These are phyloP conservation scores for Rhynchomys soricoides DNA, from an alignment of 2,113 vertebrate genomes.

Conservation along the genomic window DNA sequence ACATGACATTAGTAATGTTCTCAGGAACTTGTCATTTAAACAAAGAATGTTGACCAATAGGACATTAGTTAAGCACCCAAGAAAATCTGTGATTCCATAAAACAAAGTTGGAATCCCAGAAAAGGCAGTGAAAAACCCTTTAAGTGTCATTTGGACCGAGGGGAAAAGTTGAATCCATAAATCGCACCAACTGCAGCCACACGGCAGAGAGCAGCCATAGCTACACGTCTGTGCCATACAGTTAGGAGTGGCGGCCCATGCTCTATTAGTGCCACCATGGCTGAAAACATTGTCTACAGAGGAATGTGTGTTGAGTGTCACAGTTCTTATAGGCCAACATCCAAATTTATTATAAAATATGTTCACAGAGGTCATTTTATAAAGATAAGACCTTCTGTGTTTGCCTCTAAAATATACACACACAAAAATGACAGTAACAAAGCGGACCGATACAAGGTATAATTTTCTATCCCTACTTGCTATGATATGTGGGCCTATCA, in stretches of 20 bases:
- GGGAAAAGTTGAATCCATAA: not conserved
- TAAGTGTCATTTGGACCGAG: not conserved
- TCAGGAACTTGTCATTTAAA: conserved; percentile 22
- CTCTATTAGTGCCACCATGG: not conserved
- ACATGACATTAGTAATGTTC: not conserved
- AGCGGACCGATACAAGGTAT: not conserved
- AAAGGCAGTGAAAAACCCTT: not conserved
- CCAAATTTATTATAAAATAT: conserved; percentile 35
- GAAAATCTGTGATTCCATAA: conserved; percentile 12
- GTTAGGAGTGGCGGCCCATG: not conserved
- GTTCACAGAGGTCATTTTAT: conserved; percentile 2
- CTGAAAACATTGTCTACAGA: not conserved
- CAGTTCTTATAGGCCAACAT: not conserved
- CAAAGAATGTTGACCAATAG: conserved; percentile 34
- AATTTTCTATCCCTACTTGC: not conserved
- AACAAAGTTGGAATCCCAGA: conserved; percentile 32
- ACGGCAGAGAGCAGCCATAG: not conserved
- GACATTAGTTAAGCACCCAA: not conserved
- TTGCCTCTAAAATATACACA: conserved; percentile 2
- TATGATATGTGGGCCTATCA: not conserved
- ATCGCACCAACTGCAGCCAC: not conserved
- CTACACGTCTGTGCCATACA: not conserved
- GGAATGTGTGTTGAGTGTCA: not conserved
- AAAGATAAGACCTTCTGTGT: conserved; percentile 11
- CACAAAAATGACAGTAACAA: not conserved